Conservation (phyloP, 2,113 vertebrate genomes). For the Marmota monax region DNA sequence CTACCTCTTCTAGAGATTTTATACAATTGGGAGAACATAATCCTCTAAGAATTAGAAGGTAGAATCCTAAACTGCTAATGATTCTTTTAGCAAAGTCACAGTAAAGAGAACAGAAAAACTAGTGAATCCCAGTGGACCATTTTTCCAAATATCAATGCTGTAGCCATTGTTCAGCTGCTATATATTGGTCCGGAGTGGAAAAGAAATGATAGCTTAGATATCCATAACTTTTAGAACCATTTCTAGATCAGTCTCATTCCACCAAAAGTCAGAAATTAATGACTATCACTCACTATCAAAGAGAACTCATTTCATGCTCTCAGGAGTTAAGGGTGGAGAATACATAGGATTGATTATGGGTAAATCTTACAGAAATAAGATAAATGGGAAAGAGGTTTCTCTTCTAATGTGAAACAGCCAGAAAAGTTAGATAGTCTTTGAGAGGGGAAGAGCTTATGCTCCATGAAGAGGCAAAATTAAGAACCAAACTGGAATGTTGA, state of each 20-base stretch:
- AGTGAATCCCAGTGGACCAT: neutral
- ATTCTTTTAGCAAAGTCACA: neutral
- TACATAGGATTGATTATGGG: neutral
- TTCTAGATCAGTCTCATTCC: neutral
- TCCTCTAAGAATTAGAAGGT: neutral
- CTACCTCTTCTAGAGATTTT: neutral
- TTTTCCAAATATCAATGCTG: neutral
- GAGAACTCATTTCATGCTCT: neutral
- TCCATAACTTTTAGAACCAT: neutral
- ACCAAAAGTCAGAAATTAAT: neutral
- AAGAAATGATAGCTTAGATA: neutral
- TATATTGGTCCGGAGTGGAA: neutral
- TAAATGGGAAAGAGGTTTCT: neutral
- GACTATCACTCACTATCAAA: neutral
- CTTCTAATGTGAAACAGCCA: neutral
- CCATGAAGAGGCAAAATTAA: neutral
- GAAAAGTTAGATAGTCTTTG: neutral
- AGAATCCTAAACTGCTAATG: neutral
- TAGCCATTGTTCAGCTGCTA: neutral
- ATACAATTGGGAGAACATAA: neutral
- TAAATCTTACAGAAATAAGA: neutral
- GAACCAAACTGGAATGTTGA: neutral
- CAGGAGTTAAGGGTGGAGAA: neutral
- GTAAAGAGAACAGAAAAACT: neutral
- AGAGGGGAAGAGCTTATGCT: neutral